Evolutionary conservation across 2,888 invertebrate genomes (phyloP).

Genomic region (Aleiodes testaceus): DNA sequence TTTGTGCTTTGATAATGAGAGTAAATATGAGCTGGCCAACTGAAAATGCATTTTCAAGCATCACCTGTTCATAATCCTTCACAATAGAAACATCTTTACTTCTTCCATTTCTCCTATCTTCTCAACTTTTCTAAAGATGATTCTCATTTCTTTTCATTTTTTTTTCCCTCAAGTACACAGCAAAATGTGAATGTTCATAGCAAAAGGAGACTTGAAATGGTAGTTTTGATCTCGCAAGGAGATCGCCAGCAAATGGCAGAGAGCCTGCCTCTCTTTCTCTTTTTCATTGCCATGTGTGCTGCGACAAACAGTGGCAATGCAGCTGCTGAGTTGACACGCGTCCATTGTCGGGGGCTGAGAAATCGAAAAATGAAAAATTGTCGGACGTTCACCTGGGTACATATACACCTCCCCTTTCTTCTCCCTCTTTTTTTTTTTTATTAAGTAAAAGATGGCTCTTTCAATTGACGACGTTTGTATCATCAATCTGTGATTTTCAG

Average conservation of each 20-base stretch:
- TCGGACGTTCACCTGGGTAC: constrained; percentile 67
- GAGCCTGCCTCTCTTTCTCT: constrained; percentile 19
- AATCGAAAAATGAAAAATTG: constrained; percentile 72
- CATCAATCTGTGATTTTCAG: constrained; percentile 18
- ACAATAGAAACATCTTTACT: constrained; percentile 36
- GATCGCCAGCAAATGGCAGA: constrained; percentile 54
- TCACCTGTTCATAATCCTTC: constrained; percentile 45
- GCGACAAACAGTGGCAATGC: constrained; percentile 68
- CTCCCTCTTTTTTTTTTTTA: neutral
- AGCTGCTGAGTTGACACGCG: constrained; percentile 71
- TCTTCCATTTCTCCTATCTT: constrained; percentile 25
- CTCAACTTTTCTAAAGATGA: neutral
- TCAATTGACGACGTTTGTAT: constrained; percentile 10
- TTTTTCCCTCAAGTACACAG: neutral
- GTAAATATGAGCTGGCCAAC: constrained; percentile 33
- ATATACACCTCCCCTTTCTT: constrained; percentile 19
- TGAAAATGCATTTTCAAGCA: constrained; percentile 34
- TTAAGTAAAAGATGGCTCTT: neutral
- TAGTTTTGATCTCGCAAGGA: constrained; percentile 58
- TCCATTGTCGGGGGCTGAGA: constrained; percentile 71
- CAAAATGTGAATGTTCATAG: constrained; percentile 32
- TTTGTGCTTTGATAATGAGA: constrained; percentile 35
- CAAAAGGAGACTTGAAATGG: constrained; percentile 38
- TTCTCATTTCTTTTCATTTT: neutral
- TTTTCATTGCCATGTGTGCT: constrained; percentile 65